Percentiles rank a stretch among this genome's conserved stretches.
These are phyloP conservation scores for Anser cygnoides DNA, from an alignment of 2,113 vertebrate species.

Conservation along the genomic window DNA sequence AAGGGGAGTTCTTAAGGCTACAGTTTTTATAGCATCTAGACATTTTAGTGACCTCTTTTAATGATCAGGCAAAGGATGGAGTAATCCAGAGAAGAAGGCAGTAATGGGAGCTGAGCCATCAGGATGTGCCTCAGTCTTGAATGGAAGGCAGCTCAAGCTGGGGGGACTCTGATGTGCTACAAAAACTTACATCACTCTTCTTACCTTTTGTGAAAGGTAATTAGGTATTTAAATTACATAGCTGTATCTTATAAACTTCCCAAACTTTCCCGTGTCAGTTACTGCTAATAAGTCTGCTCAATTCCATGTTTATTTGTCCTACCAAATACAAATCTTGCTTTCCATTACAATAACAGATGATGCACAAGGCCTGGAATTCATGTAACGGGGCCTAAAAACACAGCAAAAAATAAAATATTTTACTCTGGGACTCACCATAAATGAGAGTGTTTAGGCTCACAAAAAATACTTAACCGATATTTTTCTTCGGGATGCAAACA, in stretches of 20 bases:
- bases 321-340: conserved; percentile 1
- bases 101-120: conserved; percentile 48
- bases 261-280: not conserved
- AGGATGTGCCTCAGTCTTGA: conserved; percentile 71
- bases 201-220: conserved; percentile 73
- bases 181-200: conserved; percentile 72
- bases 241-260: not conserved
- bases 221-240: conserved; percentile 26
- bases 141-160: conserved; percentile 65
- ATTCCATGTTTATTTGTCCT: not conserved
- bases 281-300: conserved; percentile 4
- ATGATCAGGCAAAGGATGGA: not conserved
- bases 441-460: not conserved
- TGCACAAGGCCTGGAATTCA: not conserved
- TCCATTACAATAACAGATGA: not conserved
- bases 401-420: conserved; percentile 21
- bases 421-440: not conserved
- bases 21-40: not conserved
- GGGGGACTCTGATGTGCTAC: conserved; percentile 67
- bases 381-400: not conserved
- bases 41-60: conserved; percentile 27
- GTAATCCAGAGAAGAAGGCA: conserved; percentile 2
- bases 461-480: not conserved
- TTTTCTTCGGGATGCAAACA: conserved; percentile 30
- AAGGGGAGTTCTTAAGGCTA: not conserved